Conservation (phyloP, 2,888 invertebrate genomes). For the Epirrhoe tristata region DNA sequence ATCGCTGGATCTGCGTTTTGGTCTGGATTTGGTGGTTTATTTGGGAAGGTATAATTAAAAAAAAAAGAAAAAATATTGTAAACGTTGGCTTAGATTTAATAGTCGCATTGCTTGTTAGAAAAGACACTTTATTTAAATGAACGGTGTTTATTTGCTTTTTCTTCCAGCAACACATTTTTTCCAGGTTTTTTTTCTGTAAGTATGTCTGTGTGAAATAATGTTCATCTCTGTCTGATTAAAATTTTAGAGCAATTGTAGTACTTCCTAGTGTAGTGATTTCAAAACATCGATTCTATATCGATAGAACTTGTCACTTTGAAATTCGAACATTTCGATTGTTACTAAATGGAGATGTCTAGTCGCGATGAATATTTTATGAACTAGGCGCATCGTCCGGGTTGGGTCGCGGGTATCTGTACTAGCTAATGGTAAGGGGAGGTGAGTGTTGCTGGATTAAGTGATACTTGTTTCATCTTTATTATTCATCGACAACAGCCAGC, state of each 20-base stretch:
- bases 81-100: neutral
- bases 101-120: neutral
- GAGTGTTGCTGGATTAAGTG: conserved; percentile 12
- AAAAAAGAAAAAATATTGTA: conserved; percentile 18
- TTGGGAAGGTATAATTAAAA: conserved; percentile 18
- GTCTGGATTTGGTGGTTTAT: conserved; percentile 26
- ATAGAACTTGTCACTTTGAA: conserved; percentile 17
- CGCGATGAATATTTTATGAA: conserved; percentile 40
- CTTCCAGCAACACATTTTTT: no score
- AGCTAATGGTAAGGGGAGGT: conserved; percentile 25
- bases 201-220: no score
- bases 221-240: no score
- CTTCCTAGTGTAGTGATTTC: conserved; percentile 11
- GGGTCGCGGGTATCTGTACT: conserved; percentile 34
- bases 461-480: conserved; percentile 18
- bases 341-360: conserved; percentile 45
- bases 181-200: no score
- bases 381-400: conserved; percentile 27
- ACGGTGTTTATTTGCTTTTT: no score
- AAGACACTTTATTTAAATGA: neutral
- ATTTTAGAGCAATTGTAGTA: neutral
- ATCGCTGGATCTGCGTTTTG: conserved; percentile 18
- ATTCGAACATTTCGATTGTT: conserved; percentile 31
- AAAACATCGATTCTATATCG: conserved; percentile 15
- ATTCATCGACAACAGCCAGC: conserved; percentile 8